Evolutionary conservation across 2,113 vertebrate species (phyloP).

Genomic region (Nibea coibor): DNA sequence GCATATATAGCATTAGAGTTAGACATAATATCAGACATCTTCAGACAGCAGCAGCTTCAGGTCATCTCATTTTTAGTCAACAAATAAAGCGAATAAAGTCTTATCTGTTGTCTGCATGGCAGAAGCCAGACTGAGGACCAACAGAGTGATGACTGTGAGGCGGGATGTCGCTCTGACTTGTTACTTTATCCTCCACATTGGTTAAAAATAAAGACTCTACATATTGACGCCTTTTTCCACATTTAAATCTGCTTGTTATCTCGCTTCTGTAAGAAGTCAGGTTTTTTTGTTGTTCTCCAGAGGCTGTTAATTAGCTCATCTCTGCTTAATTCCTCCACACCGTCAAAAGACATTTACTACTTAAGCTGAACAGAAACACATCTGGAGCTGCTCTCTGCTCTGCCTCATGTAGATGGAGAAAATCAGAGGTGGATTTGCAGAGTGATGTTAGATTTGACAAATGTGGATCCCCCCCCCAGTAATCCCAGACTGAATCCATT

Average conservation of each 20-base stretch:
- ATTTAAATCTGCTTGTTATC: neutral
- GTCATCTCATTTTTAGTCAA: neutral
- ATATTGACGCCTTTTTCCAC: neutral
- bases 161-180: neutral
- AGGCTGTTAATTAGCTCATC: neutral
- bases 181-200: neutral
- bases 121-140: neutral
- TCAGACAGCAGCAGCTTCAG: neutral
- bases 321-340: neutral
- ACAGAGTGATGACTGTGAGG: neutral
- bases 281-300: neutral
- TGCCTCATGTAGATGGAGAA: neutral
- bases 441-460: neutral
- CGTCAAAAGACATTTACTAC: conserved; percentile 1
- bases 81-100: neutral
- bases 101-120: neutral
- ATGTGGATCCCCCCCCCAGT: neutral
- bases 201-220: neutral
- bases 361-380: neutral
- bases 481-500: neutral
- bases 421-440: neutral
- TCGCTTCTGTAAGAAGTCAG: too few relatives aligned
- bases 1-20: neutral
- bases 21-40: neutral
- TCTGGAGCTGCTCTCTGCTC: neutral